A percentile compares a stretch with the other conserved stretches of the same genome.
phyloP scores from a whole-genome alignment of 2,113 vertebrate species.

The Cottus gobio region DNA sequence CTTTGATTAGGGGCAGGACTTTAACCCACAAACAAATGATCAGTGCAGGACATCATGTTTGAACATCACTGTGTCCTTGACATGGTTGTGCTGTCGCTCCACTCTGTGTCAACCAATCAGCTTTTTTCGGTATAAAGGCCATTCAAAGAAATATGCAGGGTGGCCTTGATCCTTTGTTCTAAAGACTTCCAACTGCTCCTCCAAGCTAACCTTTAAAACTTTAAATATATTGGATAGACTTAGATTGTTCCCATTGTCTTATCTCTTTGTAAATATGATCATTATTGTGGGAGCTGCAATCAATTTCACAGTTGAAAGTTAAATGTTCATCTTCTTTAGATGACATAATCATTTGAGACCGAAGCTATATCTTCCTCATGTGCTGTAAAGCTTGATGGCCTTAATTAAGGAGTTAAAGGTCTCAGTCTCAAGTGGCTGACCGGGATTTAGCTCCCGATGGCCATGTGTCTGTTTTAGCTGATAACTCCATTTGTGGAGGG shows the following conservation, averaged over 20 bases:
- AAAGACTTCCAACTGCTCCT: neutral
- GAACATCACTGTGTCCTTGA: slow-evolving; percentile 38
- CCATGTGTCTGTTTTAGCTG: neutral
- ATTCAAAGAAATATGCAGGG: neutral
- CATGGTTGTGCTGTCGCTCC: neutral
- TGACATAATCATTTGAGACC: neutral
- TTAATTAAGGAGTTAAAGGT: neutral
- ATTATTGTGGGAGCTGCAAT: neutral
- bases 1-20: neutral
- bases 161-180: neutral
- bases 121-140: slow-evolving; percentile 29
- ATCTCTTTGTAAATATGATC: neutral
- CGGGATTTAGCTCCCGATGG: neutral
- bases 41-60: slow-evolving; percentile 18
- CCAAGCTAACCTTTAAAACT: neutral
- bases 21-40: slow-evolving; percentile 12
- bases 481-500: neutral
- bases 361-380: neutral
- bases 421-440: neutral
- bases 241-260: neutral
- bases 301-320: neutral
- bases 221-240: neutral
- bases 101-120: slow-evolving; percentile 15
- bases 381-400: neutral
- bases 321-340: neutral